phyloP scores from a whole-genome alignment of 1,140 invertebrate species.

The Campoletis sonorensis region DNA sequence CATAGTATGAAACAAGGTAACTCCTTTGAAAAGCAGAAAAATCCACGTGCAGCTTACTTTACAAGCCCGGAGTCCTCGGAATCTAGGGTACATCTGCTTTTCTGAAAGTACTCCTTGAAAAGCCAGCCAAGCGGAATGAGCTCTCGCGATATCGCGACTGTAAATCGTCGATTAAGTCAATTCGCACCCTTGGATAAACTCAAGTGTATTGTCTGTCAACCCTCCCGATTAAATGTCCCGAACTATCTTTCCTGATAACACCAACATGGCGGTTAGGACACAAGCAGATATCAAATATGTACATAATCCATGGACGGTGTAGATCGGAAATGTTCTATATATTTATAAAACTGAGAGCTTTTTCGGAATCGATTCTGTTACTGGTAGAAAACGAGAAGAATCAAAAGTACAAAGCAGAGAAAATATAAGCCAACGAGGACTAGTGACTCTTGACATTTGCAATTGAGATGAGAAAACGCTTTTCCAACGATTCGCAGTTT shows the following conservation, averaged over 20 bases:
- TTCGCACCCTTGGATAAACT: conserved; percentile 26
- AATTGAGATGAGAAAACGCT: conserved; percentile 19
- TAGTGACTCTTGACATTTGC: conserved; percentile 27
- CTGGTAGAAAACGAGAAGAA: conserved; percentile 6
- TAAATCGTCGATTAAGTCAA: conserved; percentile 56
- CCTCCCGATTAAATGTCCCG: conserved; percentile 40
- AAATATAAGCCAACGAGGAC: background rate
- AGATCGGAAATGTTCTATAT: conserved; percentile 45
- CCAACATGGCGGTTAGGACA: conserved; percentile 22
- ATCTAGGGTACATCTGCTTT: background rate
- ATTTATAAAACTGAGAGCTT: background rate
- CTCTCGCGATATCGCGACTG: conserved; percentile 38
- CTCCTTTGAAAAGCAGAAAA: background rate
- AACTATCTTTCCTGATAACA: conserved; percentile 61
- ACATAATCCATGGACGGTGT: conserved; percentile 45
- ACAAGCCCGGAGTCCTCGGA: background rate
- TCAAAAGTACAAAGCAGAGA: background rate
- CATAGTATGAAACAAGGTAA: too few species aligned
- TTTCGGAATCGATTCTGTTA: background rate
- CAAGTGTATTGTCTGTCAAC: conserved; percentile 38
- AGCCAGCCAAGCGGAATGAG: background rate
- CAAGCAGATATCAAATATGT: background rate
- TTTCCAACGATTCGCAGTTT: conserved; percentile 21
- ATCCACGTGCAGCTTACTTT: background rate
- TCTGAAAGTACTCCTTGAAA: background rate